Base-by-base conservation (phyloP, 2,888 invertebrate species). In the Caenorhabditis plicata region DNA sequence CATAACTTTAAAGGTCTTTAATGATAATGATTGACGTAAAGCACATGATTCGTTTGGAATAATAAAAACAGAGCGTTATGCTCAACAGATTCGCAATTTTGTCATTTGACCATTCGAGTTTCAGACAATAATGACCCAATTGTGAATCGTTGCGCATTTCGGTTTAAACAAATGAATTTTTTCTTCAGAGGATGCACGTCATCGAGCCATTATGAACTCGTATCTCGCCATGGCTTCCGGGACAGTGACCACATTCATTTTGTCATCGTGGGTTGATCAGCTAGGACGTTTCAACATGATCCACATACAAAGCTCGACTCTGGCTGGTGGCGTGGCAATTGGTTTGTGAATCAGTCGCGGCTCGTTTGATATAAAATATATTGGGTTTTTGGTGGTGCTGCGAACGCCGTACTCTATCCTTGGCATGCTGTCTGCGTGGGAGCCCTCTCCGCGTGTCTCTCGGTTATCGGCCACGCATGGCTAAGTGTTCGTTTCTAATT, bases 131-230 rank as follows among this genome's bases (percentile, higher is more conserved):
- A n/a, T n/a, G n/a, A n/a, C n/a, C n/a, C n/a, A 13, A 15, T 9
- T 19, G 11, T 13, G 11, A 15, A n/a, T 39, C 13, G 38, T 23
- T 38, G 17, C 40, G 23, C 19, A 15, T 11, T 38, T 38, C n/a
- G n/a, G n/a, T n/a, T n/a, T n/a, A n/a, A n/a, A n/a, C n/a, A n/a
- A n/a, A n/a, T n/a, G n/a, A n/a, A n/a, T n/a, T n/a, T n/a, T n/a
- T n/a, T n/a, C n/a, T n/a, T n/a, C n/a, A n/a, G 68, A 68, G 55
- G 68, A 68, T 31, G 64, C 68, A 8, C 46, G 77, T 9, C 72
- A 76, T 58, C 86, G 94, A 56, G 93, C 93, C 23, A 87, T 94
- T 64, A 86, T 94, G 81, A 95, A 96, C 86, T 94, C 95, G 1
- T 92, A 93, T 81, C 85, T 93, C 61, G 88, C 93, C 35, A 86